Base-by-base conservation (phyloP, 35 echinoderm and acorn worm species). In the Eucidaris tribuloides region DNA sequence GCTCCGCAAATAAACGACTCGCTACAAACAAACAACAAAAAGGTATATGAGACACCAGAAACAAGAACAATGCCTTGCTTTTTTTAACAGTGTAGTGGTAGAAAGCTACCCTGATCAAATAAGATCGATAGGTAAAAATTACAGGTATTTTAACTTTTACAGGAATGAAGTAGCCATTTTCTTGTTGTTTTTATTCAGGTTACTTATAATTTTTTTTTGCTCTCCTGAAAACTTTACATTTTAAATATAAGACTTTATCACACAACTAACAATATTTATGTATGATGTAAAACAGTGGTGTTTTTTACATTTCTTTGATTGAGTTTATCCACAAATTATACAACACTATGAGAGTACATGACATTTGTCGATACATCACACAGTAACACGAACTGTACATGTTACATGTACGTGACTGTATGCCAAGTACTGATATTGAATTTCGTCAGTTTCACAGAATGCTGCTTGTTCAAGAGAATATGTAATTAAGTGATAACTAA, bases 1-100 rank as follows among this genome's bases (percentile, higher is more conserved):
- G 79, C 59, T 99, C 96, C 3, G 86, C 90, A 70, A 87, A 89
- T 9, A 92, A 66, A 62, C 82, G 85, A 34, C 78, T 90, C 74
- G 84, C 96, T 99, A 50, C 29, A 60, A 76, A 28, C 3, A 27
- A 36, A 30, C n/a, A n/a, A n/a, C n/a, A 71, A 22, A 48, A 62
- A 7, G 46, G 62, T 32, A 19, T 80, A 40, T 38, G 25, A 4
- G 31, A 24, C 17, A 62, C 19, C 39, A 81, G 45, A 36, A 0
- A 62, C 27, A 13, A 1, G 23, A 23, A 1, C 2, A 60, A 35
- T 9, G 31, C 6, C 0, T 27, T 24, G 30, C 30, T 17, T 6
- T 28, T 19, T 20, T 24, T 24, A 59, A 28, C 2, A 5, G 18
- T 17, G 18, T 59, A 28, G 18, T 0, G 1, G 7, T 7, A 28